phyloP scores from a whole-genome alignment of 2,888 invertebrate genomes.

The Hyppa rectilinea region DNA sequence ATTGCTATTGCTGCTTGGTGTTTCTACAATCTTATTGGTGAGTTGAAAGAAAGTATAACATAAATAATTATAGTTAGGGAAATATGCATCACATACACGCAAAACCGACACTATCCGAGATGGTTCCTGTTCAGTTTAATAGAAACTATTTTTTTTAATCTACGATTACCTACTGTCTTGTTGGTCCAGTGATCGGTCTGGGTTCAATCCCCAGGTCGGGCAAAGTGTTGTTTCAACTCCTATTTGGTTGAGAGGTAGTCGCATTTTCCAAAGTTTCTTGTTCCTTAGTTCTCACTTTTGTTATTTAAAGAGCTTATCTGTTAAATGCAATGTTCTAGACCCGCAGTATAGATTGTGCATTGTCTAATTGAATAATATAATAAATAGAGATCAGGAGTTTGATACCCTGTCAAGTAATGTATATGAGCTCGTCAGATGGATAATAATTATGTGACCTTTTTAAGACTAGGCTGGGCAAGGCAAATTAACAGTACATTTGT shows the following conservation, averaged over 20 bases:
- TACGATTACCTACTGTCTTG: background rate
- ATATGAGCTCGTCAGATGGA: background rate
- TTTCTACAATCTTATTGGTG: slow-evolving; percentile 73
- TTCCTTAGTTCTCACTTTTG: background rate
- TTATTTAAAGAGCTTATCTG: background rate
- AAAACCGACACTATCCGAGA: background rate
- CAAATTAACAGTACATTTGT: background rate
- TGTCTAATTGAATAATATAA: no score
- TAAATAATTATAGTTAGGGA: no score
- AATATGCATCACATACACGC: background rate
- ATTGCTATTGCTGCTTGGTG: slow-evolving; percentile 65
- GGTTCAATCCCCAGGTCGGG: background rate
- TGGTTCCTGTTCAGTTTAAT: background rate
- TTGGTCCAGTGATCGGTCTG: background rate
- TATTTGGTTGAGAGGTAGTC: no score
- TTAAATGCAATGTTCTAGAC: background rate
- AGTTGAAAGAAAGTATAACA: background rate
- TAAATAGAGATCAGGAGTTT: background rate
- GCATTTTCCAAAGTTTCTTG: background rate
- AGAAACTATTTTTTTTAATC: background rate
- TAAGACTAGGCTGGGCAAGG: background rate
- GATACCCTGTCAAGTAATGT: background rate
- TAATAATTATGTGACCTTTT: background rate
- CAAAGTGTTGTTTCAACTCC: background rate
- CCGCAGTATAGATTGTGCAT: background rate